These are phyloP conservation scores for Polydrusus cervinus DNA, from an alignment of 2,888 invertebrate species.

Conservation along the genomic window DNA sequence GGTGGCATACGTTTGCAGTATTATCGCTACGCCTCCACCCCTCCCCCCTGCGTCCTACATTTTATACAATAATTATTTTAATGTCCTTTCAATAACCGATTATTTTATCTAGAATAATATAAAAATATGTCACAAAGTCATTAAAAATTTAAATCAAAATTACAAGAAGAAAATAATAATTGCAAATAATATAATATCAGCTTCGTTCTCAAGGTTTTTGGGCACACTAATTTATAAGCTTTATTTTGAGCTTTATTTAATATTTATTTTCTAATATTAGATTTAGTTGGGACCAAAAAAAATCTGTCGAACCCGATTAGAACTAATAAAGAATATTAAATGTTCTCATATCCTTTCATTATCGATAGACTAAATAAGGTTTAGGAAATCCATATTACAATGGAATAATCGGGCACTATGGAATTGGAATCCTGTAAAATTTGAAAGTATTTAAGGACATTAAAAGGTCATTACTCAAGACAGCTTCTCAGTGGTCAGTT, in stretches of 20 bases:
- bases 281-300: background rate
- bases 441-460: too few species aligned
- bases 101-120: background rate
- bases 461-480: too few species aligned
- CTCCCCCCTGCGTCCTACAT: background rate
- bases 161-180: background rate
- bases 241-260: background rate
- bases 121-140: slow-evolving; percentile 16
- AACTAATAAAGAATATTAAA: too few species aligned
- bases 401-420: too few species aligned
- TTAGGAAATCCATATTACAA: too few species aligned
- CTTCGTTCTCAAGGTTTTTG: background rate
- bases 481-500: too few species aligned
- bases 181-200: background rate
- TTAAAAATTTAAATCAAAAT: slow-evolving; percentile 23
- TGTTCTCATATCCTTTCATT: too few species aligned
- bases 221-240: background rate
- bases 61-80: background rate
- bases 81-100: background rate
- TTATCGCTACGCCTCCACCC: too few species aligned
- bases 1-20: too few species aligned
- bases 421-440: too few species aligned
- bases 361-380: too few species aligned
- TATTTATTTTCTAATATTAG: background rate
- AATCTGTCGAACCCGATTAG: too few species aligned